Percentiles rank a stretch among this genome's conserved stretches.
Conservation (phyloP, 2,113 vertebrate species). For the Nesogale talazaci region DNA sequence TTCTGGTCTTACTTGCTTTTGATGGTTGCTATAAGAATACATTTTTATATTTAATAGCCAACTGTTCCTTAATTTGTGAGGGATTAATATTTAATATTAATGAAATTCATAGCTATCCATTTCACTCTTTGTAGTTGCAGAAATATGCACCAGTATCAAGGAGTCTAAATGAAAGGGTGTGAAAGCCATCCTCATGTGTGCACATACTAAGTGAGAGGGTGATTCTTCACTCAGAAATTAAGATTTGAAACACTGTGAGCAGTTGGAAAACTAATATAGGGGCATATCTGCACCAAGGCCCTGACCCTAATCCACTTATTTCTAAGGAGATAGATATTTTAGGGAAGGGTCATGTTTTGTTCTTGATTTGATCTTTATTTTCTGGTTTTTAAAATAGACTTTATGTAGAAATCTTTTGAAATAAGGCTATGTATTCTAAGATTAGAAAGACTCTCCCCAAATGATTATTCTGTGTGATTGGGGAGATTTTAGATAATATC, state of each 20-base stretch:
- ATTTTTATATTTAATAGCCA: conserved; percentile 56
- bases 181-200: background rate
- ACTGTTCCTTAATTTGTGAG: conserved; percentile 55
- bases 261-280: background rate
- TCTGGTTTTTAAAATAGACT: conserved; percentile 32
- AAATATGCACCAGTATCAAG: conserved; percentile 2
- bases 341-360: background rate
- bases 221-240: background rate
- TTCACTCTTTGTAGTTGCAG: conserved; percentile 24
- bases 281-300: background rate
- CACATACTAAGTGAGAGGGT: background rate
- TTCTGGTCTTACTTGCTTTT: conserved; percentile 30
- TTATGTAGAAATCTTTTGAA: conserved; percentile 43
- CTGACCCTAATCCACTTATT: background rate
- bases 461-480: background rate
- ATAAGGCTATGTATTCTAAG: conserved; percentile 32
- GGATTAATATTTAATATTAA: conserved; percentile 71
- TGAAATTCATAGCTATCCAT: conserved; percentile 34
- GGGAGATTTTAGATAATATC: background rate
- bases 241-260: background rate
- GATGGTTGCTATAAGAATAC: conserved; percentile 2
- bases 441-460: background rate
- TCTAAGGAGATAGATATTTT: conserved; percentile 51
- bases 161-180: background rate
- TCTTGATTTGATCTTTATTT: conserved; percentile 24